These are phyloP conservation scores for Ammodytes marinus DNA, from an alignment of 2,113 vertebrate genomes.

Conservation along the genomic window DNA sequence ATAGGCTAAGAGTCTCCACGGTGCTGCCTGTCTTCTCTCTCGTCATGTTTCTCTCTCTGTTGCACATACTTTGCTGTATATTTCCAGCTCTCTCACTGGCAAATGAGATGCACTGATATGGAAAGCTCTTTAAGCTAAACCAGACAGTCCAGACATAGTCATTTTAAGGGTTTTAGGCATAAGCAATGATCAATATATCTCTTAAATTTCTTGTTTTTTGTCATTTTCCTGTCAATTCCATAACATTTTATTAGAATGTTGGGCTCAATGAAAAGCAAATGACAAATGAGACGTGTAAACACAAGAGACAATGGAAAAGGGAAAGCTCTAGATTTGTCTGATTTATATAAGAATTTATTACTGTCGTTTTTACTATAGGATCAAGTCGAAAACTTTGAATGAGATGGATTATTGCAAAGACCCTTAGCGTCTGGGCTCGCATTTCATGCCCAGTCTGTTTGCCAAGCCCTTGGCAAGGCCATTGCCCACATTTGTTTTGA, in stretches of 20 bases:
- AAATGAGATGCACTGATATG: conserved; percentile 24
- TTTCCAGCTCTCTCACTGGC: conserved; percentile 37
- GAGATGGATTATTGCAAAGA: conserved; percentile 64
- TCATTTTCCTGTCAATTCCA: conserved; percentile 23
- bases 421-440: conserved; percentile 59
- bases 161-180: conserved; percentile 14
- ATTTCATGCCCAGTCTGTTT: conserved; percentile 43
- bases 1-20: conserved; percentile 32
- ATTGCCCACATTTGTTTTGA: conserved; percentile 75
- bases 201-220: conserved; percentile 15
- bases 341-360: conserved; percentile 66
- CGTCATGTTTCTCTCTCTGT: conserved; percentile 27
- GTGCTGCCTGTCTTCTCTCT: conserved; percentile 35
- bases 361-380: conserved; percentile 51
- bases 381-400: conserved; percentile 35
- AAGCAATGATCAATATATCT: neutral
- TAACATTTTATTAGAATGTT: conserved; percentile 13
- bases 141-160: conserved; percentile 3
- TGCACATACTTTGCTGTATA: neutral
- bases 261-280: conserved; percentile 29
- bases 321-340: conserved; percentile 33
- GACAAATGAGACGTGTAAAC: conserved; percentile 45
- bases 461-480: conserved; percentile 59
- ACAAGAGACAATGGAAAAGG: conserved; percentile 2
- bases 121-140: conserved; percentile 1